phyloP scores from a whole-genome alignment of 2,888 invertebrate genomes.

The Drosophila subquinaria region DNA sequence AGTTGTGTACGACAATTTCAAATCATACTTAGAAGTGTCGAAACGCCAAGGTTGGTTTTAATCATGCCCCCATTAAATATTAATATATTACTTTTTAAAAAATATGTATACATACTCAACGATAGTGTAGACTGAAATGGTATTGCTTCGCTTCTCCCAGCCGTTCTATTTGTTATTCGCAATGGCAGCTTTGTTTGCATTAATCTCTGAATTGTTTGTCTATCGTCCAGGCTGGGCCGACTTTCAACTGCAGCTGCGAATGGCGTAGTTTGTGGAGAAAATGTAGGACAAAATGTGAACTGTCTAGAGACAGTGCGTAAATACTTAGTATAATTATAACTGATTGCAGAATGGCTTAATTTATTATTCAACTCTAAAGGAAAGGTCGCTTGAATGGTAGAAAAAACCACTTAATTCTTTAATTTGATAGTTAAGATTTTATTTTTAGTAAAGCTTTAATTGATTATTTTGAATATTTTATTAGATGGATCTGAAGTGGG shows the following conservation, averaged over 20 bases:
- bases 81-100: slow-evolving; percentile 46
- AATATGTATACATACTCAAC: slow-evolving; percentile 19
- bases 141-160: slow-evolving; percentile 42
- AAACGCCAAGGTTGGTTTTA: slow-evolving; percentile 67
- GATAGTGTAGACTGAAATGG: slow-evolving; percentile 50
- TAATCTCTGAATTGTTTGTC: slow-evolving; percentile 50
- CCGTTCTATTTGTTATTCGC: slow-evolving; percentile 38
- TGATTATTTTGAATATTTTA: not conserved
- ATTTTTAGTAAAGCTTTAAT: not conserved
- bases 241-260: slow-evolving; percentile 36
- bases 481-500: not conserved
- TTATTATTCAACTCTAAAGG: not conserved
- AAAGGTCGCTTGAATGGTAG: not conserved
- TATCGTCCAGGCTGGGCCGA: slow-evolving; percentile 11
- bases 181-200: slow-evolving; percentile 54
- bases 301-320: not conserved
- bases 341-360: not conserved
- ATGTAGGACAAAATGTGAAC: slow-evolving; percentile 39
- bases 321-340: not conserved
- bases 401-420: not conserved
- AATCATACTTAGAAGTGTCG: slow-evolving; percentile 7
- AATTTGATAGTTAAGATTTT: not conserved
- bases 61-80: slow-evolving; percentile 71
- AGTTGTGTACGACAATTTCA: not conserved
- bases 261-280: slow-evolving; percentile 51